Base-by-base conservation (phyloP, 1,140 invertebrate genomes). In the Cotesia glomerata region DNA sequence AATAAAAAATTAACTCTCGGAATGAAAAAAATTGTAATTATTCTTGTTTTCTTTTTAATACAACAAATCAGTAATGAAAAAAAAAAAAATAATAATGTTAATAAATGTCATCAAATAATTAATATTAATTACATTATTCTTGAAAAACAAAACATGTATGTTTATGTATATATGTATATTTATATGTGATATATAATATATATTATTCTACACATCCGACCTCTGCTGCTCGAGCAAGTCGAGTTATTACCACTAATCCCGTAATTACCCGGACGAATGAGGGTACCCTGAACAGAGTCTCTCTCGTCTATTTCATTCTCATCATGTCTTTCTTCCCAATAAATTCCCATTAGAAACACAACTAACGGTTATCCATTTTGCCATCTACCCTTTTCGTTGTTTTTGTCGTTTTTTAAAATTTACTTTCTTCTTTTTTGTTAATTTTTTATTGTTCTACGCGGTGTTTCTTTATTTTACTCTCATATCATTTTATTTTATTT, bases 31-130 rank as follows among this genome's bases (percentile, higher is more conserved):
- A 26, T 26, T 26, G 3, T 26, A 26, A 45, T 9, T 11, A 45
- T 45, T 11, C 7, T 45, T 45, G 7, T 5, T 45, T 45, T 45
- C 5, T 7, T 8, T 45, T 45, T 2, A 45, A 45, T 26, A 26
- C 26, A 45, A 45, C 7, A 16, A 39, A 35, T n/a, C 14, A 69
- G 58, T 7, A 67, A 26, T 16, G 5, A 45, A 59, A 69, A 13
- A 59, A 2, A 36, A 16, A 4, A 68, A 77, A 73, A 45, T 7
- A 45, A 45, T 45, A 45, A 45, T 45, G 11, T 11, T 45, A 45
- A 79, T 79, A n/a, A n/a, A 81, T 72, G 64, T 80, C 82, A 82
- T 82, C 78, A 82, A 80, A 77, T 77, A 82, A 82, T 83, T 82
- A 83, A 78, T 77, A 74, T 72, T 81, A 84, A 83, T 83, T 81